These are phyloP conservation scores for Chroicocephalus ridibundus DNA, from an alignment of 2,113 vertebrate genomes.

Conservation along the genomic window DNA sequence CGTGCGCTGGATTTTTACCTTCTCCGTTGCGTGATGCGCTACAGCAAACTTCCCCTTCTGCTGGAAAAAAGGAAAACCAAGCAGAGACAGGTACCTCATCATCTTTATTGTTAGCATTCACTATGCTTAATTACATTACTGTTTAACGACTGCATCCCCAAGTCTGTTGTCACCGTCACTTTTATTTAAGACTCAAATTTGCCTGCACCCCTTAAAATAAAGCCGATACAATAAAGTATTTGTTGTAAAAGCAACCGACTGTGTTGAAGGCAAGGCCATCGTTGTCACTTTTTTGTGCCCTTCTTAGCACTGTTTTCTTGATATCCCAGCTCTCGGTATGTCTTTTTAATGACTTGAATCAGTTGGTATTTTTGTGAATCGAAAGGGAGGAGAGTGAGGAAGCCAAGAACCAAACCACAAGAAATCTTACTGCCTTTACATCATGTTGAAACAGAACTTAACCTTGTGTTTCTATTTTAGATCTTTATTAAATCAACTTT, in stretches of 20 bases:
- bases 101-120: not conserved
- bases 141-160: not conserved
- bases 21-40: not conserved
- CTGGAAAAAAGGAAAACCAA: not conserved
- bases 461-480: not conserved
- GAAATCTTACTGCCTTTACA: not conserved
- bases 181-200: not conserved
- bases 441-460: not conserved
- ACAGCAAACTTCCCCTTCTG: not conserved
- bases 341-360: not conserved
- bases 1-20: not conserved
- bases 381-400: not conserved
- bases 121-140: not conserved
- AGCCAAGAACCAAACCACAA: not conserved
- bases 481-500: not conserved
- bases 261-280: not conserved
- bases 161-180: not conserved
- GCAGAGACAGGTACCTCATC: not conserved
- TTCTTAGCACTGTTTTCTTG: not conserved
- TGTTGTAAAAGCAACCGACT: not conserved
- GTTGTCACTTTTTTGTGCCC: not conserved
- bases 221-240: not conserved
- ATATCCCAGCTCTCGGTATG: not conserved
- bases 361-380: not conserved
- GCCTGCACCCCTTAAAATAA: not conserved